Conservation (phyloP, 2,797 vertebrate species). For the Falco columbarius region DNA sequence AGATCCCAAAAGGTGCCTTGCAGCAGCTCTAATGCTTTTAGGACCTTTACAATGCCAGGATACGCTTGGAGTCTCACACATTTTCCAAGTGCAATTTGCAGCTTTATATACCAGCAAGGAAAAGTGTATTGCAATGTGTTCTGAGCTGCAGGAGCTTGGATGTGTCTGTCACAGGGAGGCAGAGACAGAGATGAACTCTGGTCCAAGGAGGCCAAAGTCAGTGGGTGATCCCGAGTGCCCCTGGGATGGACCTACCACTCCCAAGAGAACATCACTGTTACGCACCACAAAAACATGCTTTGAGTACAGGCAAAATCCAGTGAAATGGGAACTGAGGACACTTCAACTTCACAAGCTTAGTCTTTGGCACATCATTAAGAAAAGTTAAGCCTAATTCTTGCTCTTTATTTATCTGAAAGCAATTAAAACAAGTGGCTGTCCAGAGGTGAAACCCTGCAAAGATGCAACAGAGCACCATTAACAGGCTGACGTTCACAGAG, state of each 20-base stretch:
- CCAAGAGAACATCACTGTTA: not conserved
- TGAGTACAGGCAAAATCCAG: not conserved
- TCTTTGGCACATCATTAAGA: not conserved
- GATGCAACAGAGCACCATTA: not conserved
- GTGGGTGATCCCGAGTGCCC: rapidly evolving
- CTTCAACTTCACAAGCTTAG: not conserved
- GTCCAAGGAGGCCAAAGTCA: not conserved
- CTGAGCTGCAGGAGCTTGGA: not conserved
- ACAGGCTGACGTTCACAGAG: not conserved
- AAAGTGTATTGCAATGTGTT: not conserved
- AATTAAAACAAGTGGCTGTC: not conserved
- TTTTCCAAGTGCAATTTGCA: not conserved
- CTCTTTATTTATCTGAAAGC: not conserved
- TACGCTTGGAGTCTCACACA: not conserved
- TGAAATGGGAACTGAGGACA: not conserved
- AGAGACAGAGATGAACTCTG: not conserved
- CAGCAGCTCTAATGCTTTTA: not conserved
- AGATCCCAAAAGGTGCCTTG: not conserved
- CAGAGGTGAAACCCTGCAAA: not conserved
- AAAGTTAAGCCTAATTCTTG: not conserved
- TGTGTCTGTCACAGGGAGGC: not conserved
- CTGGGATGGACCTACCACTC: not conserved
- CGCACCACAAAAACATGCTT: not conserved
- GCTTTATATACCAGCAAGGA: not conserved
- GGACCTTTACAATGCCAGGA: not conserved